Base-by-base conservation (phyloP, 1,140 invertebrate species). In the Berghia stephanieae region DNA sequence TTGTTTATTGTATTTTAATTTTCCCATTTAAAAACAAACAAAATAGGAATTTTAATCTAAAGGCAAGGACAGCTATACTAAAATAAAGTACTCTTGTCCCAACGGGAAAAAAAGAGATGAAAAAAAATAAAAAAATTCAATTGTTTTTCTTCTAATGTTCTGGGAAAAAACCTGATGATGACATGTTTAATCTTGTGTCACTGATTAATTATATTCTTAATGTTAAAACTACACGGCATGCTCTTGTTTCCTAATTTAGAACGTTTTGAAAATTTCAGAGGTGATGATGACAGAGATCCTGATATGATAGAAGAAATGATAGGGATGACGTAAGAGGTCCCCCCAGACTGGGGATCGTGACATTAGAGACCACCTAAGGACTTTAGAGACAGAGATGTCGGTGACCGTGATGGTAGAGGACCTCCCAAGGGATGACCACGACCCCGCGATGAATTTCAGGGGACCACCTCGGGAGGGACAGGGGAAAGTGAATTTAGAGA, bases 381-480 rank as follows among this genome's bases (percentile, higher is more conserved):
- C 38, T n/a, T n/a, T n/a, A n/a, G n/a, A n/a, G n/a, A n/a, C n/a
- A n/a, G n/a, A n/a, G n/a, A n/a, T n/a, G n/a, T n/a, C n/a, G n/a
- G n/a, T n/a, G 68, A 34, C 1, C 49, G 44, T 24, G 77, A 78
- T 34, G 49, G 73, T 66, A 78, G 81, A 63, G 77, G 81, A 40
- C 79, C 78, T 27, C 72, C 82, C 8, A 79, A 82, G 55, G 84
- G 83, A 60, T 81, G 83, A 36, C 79, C 71, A 21, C 68, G 40
- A 43, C 24, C 52, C 52, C 43, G 38, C 4, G 43, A 38, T 3
- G 69, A 85, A 34, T 49, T 80, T 31, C 52, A 70, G 36, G 68
- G 70, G n/a, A n/a, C n/a, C 3, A 2, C 52, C n/a, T 42, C 52
- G 40, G 67, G 63, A n/a, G 43, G 66, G 16, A 69, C 79, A 43